Base-by-base conservation (phyloP, 2,888 invertebrate genomes). In the Linnaemya tessellans region DNA sequence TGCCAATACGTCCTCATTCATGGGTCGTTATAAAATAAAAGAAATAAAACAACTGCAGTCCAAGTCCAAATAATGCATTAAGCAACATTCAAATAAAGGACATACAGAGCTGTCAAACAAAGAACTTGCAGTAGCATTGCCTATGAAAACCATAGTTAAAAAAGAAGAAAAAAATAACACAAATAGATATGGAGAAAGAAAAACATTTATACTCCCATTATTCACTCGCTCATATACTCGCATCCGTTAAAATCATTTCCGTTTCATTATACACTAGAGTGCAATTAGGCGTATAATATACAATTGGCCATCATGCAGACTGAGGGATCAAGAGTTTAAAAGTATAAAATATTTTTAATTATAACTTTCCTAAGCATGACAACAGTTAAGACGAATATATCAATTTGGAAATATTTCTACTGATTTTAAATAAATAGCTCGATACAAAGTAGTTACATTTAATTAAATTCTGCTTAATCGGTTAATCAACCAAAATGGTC, bases 241-340 rank as follows among this genome's bases (percentile, higher is more conserved):
- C 46, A 60, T 60, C 60, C 60, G 30, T 49, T 62, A 60, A 68
- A 84, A 80, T 74, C 68, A 68, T 84, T 78, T 84, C 67, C 78
- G 35, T 75, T 84, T 58, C 68, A 60, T 74, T 67, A 62, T 49
- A 80, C 84, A 71, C 84, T 20, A 38, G 67, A 77, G 77, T 68
- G 73, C 56, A 78, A 78, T 73, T 74, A 58, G 64, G 51, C 49
- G 49, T 58, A 64, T 74, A 74, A 77, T n/a, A n/a, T 84, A 78
- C 49, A 74, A 60, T 58, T 78, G 62, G 73, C 20, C 73, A 71
- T 18, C 51, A 18, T 8, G 9, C 20, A 8, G 51, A 51, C 10
- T 20, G 20, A n/a, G n/a, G n/a, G n/a, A n/a, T n/a, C n/a, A n/a
- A n/a, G n/a, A n/a, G n/a, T n/a, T n/a, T n/a, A n/a, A n/a, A n/a